phyloP scores from a whole-genome alignment of 2,797 vertebrate species.

The Enteromius thamalakanensis region DNA sequence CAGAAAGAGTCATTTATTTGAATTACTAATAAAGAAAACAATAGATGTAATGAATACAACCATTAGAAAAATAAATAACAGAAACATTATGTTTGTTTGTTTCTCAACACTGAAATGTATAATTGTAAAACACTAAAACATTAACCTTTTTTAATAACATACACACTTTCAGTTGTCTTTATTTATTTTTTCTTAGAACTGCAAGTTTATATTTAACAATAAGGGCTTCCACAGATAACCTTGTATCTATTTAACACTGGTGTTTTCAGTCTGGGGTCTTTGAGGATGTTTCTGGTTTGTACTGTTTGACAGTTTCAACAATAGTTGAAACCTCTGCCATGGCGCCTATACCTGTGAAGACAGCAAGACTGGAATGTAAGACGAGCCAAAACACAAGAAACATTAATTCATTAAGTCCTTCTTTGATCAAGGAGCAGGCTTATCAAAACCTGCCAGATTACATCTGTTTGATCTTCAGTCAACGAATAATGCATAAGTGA shows the following conservation, averaged over 20 bases:
- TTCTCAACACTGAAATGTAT: neutral
- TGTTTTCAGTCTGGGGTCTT: constrained; percentile 39
- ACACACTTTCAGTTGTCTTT: neutral
- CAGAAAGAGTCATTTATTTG: neutral
- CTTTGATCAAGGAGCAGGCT: neutral
- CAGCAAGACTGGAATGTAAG: neutral
- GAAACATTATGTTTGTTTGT: neutral
- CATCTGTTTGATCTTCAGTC: constrained; percentile 9
- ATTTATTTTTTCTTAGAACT: neutral
- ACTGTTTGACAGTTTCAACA: constrained; percentile 76
- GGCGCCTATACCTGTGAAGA: constrained; percentile 85
- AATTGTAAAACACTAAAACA: neutral
- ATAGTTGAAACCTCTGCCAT: constrained; percentile 94
- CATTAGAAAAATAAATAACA: neutral
- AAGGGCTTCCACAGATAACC: neutral
- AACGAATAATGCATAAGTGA: constrained; percentile 5
- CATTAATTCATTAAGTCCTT: neutral
- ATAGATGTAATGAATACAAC: neutral
- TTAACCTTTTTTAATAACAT: neutral
- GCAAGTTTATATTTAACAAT: neutral
- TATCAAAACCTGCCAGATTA: neutral
- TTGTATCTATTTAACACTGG: neutral
- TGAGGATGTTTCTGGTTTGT: constrained; percentile 62
- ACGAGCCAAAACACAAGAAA: neutral
- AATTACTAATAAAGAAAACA: neutral